phyloP scores from a whole-genome alignment of 2,113 vertebrate genomes.

The Pseudopipra pipra region DNA sequence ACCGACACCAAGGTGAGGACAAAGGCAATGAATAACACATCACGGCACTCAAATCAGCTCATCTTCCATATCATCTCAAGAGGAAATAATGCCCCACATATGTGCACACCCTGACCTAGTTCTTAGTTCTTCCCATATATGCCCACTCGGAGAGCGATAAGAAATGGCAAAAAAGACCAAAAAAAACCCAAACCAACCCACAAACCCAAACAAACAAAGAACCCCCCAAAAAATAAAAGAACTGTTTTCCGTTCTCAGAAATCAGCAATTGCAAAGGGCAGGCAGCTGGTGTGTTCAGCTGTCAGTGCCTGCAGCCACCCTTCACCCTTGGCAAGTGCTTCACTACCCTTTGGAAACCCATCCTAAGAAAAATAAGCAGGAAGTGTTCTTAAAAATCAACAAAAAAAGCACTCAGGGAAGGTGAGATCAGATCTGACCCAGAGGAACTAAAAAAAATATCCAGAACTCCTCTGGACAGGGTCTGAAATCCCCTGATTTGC shows the following conservation, averaged over 20 bases:
- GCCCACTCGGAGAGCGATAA: background rate
- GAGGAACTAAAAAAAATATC: background rate
- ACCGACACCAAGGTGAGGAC: slow-evolving; percentile 29
- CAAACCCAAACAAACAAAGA: background rate
- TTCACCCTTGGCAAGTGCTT: background rate
- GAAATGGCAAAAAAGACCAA: background rate
- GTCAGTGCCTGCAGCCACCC: background rate
- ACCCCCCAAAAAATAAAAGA: background rate
- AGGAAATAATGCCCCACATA: background rate
- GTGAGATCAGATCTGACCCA: background rate
- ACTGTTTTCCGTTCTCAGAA: background rate
- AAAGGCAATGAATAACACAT: background rate
- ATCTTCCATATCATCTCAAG: background rate
- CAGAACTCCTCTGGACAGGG: background rate
- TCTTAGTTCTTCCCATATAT: background rate
- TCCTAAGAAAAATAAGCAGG: background rate
- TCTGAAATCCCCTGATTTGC: background rate
- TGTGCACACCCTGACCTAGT: background rate
- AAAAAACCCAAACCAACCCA: background rate
- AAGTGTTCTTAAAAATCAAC: background rate
- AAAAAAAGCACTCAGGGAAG: background rate
- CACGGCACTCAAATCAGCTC: background rate
- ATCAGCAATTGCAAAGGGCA: background rate
- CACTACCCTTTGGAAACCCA: background rate
- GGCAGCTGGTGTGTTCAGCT: background rate